Base-by-base conservation (phyloP, 2,888 invertebrate species). In the Drosophila aldrichi region DNA sequence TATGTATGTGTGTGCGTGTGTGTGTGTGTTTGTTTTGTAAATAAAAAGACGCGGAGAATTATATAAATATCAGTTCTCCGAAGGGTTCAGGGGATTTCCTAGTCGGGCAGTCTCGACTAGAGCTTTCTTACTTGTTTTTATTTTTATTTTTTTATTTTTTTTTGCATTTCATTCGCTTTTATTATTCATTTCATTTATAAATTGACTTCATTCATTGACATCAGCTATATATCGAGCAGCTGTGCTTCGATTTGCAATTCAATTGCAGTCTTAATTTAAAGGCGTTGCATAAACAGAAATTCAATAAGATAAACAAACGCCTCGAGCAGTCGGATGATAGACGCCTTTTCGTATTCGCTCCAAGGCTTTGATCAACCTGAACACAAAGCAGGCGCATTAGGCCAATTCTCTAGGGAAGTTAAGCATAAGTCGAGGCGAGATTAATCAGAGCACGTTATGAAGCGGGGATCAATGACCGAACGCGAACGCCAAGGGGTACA, bases 401-500 rank as follows among this genome's bases (percentile, higher is more conserved):
- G 54, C 16, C 40, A 36, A 41, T 60, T 66, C 81, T 59, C 74
- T 58, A 62, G 84, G 67, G 43, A 70, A 62, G 76, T 67, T 66
- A 49, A 67, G 65, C 75, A 72, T 79, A 77, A 82, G 61, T 79
- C 56, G 34, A n/a, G n/a, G 68, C 68, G 34, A 70, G 72, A 66
- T 78, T 82, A 85, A 82, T 85, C 79, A 70, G 68, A 69, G 79
- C 72, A 73, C 79, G 85, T 82, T 74, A 64, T 61, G 56, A 43
- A 57, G n/a, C 41, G 48, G 60, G 82, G 81, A 87, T 85, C 82
- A 83, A 74, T 80, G 78, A 44, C 44, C 44, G 76, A 68, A 79
- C 83, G 64, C n/a, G n/a, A n/a, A 41, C 2, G 68, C 74, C 74
- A 44, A 51, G 52, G 73, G 73, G 44, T 32, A 65, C 29, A n/a